Evolutionary conservation across 2,797 vertebrate species (phyloP).

Genomic region (Pangasius krempfi): DNA sequence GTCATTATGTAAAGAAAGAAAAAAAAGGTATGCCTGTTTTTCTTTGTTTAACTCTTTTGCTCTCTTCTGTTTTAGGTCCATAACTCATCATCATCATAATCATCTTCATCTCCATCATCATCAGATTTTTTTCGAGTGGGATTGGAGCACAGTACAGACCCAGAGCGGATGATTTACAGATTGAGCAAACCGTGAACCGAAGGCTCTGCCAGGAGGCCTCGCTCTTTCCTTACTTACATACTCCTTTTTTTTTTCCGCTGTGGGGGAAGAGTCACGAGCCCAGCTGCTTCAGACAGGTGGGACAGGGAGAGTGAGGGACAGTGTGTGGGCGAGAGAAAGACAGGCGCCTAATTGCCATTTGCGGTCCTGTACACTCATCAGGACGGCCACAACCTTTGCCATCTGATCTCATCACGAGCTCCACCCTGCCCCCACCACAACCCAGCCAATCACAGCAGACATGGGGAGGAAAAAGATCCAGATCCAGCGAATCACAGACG

Average conservation of each 20-base stretch:
- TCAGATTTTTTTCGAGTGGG: slow-evolving; percentile 52
- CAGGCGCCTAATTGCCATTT: slow-evolving; percentile 47
- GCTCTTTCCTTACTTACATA: slow-evolving; percentile 65
- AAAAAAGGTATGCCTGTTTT: neutral
- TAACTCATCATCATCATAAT: slow-evolving; percentile 41
- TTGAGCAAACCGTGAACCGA: slow-evolving; percentile 76
- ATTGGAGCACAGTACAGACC: slow-evolving; percentile 65
- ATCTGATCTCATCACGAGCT: slow-evolving; percentile 50
- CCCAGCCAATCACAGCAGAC: slow-evolving; percentile 69
- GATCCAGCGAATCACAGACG: slow-evolving; percentile 98
- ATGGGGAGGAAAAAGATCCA: slow-evolving; percentile 99
- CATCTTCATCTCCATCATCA: slow-evolving; percentile 50
- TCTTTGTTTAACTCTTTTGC: neutral
- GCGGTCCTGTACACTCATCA: slow-evolving; percentile 52
- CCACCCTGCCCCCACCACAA: slow-evolving; percentile 61
- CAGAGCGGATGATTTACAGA: slow-evolving; percentile 65
- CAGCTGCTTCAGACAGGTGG: slow-evolving; percentile 61
- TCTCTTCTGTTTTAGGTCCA: slow-evolving; percentile 29
- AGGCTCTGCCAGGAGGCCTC: slow-evolving; percentile 60
- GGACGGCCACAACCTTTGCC: slow-evolving; percentile 64
- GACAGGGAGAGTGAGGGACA: slow-evolving; percentile 47
- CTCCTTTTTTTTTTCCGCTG: slow-evolving; percentile 42
- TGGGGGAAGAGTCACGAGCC: slow-evolving; percentile 56
- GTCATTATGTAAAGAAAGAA: too few species aligned
- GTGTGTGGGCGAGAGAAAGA: slow-evolving; percentile 39